Base-by-base conservation (phyloP, 2,113 vertebrate genomes). In the Aldabrachelys gigantea region DNA sequence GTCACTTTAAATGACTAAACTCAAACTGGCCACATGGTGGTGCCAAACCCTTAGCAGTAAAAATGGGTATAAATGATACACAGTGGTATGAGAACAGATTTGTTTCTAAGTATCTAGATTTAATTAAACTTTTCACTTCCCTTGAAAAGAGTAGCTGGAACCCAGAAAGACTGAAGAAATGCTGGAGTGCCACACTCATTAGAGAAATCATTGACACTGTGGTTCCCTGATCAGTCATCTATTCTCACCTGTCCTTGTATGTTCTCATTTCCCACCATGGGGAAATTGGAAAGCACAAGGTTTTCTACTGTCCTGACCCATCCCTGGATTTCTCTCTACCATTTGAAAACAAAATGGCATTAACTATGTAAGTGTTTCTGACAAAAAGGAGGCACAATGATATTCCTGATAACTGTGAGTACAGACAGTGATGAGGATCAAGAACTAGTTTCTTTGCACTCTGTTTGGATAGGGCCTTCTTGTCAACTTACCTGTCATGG, bases 1-100 rank as follows among this genome's bases (percentile, higher is more conserved):
- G 19, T 69, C 88, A 16, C 53, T 94, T 56, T 44, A 88, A 52
- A 17, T 86, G 93, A 93, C 53, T 65, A 92, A 92, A 93, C 88
- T 87, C 59, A 3, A 11, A 94, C 27, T 94, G 93, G 88, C 97
- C 97, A 97, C 94, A 96, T 82, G 97, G 82, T 97, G 97, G 97
- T 94, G 96, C 97, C 97, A 97, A 76, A 92, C 59, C 56, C 91
- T 92, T 85, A 95, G 93, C 85, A 91, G 81, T 96, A 87, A 96
- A 95, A 82, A 76, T 22, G 2, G 82, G 5, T 79, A 9, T 72
- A 57, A 89, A 62, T 27, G 53, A 3, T 27, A n/a, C 27, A 5
- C 25, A 41, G 16, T 8, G 5, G 72, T 53, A 88, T 0, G 0
- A 80, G 25, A 49, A 11, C 11, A 4, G 86, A n/a, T 56, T 29